These are phyloP conservation scores for Pseudochirops corinnae DNA, from an alignment of 2,797 vertebrate genomes.

Conservation along the genomic window DNA sequence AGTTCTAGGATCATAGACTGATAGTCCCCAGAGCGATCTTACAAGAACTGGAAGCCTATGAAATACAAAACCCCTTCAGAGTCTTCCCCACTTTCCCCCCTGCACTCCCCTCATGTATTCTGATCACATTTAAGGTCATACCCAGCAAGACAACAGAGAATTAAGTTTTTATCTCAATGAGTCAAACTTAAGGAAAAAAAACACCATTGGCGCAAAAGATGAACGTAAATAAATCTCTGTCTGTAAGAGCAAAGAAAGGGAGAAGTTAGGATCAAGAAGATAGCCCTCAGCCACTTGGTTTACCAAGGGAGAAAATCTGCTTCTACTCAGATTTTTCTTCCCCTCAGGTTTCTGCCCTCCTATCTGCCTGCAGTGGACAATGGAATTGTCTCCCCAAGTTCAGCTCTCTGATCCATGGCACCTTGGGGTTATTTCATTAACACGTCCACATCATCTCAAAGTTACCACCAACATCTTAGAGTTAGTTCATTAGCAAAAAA, in stretches of 20 bases:
- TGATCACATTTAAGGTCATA: not conserved
- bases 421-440: no score
- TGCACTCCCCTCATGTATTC: not conserved
- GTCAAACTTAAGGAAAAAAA: not conserved
- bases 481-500: not conserved
- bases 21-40: not conserved
- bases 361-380: not conserved
- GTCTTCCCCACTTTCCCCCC: no score
- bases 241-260: not conserved
- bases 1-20: not conserved
- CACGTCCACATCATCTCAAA: not conserved
- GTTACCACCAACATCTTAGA: not conserved
- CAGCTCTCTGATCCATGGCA: not conserved
- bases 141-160: not conserved
- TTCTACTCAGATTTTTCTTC: not conserved
- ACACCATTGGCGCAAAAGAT: not conserved
- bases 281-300: not conserved
- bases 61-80: not conserved
- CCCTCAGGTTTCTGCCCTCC: not conserved
- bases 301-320: not conserved
- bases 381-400: not conserved
- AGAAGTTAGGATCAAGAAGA: not conserved
- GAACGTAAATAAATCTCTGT: not conserved
- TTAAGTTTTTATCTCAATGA: not conserved
- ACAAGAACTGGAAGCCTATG: not conserved